Evolutionary conservation across 1,140 invertebrate genomes (phyloP).

Genomic region (Homarus americanus): DNA sequence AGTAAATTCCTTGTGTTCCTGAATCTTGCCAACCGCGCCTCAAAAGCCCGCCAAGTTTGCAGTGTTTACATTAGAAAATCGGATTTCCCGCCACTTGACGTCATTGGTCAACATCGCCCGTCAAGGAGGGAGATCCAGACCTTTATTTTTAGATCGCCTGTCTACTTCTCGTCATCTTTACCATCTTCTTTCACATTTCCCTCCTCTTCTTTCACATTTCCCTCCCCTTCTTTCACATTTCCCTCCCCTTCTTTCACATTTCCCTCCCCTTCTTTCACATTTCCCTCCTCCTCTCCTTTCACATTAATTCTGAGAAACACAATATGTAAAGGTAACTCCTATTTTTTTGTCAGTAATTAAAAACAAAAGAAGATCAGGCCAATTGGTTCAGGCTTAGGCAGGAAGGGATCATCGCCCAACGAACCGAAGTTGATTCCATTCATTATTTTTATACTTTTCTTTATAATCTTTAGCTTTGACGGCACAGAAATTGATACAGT

Average conservation of each 20-base stretch:
- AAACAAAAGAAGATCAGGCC: too few species aligned
- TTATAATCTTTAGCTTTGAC: too few species aligned
- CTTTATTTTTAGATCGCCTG: background rate
- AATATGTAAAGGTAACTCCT: too few species aligned
- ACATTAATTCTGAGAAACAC: too few species aligned
- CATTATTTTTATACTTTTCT: too few species aligned
- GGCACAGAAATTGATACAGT: too few species aligned
- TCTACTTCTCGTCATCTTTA: background rate
- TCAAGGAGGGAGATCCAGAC: background rate
- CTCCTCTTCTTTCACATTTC: slow-evolving; percentile 15
- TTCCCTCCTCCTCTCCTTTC: background rate
- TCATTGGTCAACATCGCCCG: background rate
- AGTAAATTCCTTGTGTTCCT: background rate
- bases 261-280: background rate
- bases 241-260: background rate
- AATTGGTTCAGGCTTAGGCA: too few species aligned
- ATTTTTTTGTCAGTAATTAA: too few species aligned
- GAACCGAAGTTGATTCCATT: too few species aligned
- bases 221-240: background rate
- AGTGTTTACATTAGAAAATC: background rate
- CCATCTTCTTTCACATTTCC: background rate
- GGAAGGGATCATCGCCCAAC: too few species aligned
- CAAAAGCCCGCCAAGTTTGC: background rate
- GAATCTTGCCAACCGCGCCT: background rate
- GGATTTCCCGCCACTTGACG: background rate